These are phyloP conservation scores for Apus apus DNA, from an alignment of 2,113 vertebrate species.

Conservation along the genomic window DNA sequence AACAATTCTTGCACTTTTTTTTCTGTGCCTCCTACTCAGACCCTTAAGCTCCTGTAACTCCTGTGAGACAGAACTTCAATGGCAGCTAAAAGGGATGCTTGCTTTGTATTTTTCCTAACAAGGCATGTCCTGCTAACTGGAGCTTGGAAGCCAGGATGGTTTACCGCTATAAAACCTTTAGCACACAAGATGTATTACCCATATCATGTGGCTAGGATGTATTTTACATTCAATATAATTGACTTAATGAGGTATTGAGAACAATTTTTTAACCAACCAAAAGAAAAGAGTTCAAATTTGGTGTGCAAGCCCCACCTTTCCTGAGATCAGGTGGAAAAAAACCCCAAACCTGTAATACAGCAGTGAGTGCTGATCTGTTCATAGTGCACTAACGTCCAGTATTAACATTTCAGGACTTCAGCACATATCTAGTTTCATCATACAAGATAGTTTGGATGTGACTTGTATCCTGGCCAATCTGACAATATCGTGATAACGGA, in stretches of 20 bases:
- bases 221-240: not conserved
- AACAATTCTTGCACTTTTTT: not conserved
- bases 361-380: not conserved
- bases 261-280: not conserved
- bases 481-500: not conserved
- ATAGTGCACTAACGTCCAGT: not conserved
- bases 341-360: not conserved
- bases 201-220: not conserved
- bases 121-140: not conserved
- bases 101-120: not conserved
- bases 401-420: not conserved
- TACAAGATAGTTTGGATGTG: not conserved
- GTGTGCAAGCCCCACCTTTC: not conserved
- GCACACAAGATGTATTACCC: not conserved
- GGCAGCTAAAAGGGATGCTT: not conserved
- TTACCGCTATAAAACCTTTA: not conserved
- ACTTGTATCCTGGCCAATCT: not conserved
- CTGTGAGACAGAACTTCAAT: not conserved
- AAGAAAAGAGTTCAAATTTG: not conserved
- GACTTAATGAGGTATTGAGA: not conserved
- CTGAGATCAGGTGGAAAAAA: not conserved
- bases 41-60: not conserved
- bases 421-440: not conserved
- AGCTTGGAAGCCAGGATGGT: constrained; percentile 3
- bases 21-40: not conserved